Conservation (phyloP, 2,888 invertebrate genomes). For the Eudemis profundana region DNA sequence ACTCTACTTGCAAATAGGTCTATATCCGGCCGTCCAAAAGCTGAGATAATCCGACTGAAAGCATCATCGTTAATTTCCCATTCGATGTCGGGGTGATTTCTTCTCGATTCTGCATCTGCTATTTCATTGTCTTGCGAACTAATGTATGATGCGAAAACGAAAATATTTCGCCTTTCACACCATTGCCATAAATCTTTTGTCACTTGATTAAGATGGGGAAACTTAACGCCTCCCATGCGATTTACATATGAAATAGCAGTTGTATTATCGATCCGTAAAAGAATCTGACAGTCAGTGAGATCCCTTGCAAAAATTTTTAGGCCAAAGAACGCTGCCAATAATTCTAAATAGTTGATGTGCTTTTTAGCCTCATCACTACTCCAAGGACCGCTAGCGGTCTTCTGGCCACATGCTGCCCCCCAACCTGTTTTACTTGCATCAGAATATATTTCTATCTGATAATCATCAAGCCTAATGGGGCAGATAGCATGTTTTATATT, state of each 20-base stretch:
- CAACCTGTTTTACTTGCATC: slow-evolving; percentile 3
- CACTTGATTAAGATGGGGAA: neutral
- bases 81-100: no score
- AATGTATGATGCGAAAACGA: no score
- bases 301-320: slow-evolving; percentile 9
- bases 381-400: neutral
- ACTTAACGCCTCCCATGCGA: neutral
- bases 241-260: neutral
- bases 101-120: slow-evolving; percentile 18
- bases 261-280: slow-evolving; percentile 13
- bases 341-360: neutral
- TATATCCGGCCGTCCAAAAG: no score
- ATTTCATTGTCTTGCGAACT: neutral
- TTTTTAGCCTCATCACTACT: slow-evolving; percentile 1
- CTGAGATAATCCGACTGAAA: no score
- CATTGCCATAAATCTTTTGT: slow-evolving; percentile 10
- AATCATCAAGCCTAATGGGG: neutral
- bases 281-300: slow-evolving; percentile 1
- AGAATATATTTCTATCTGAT: slow-evolving; percentile 8
- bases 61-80: no score
- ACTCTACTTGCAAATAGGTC: no score
- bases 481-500: neutral
- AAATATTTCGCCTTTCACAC: slow-evolving; percentile 1
- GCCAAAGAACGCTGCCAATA: neutral
- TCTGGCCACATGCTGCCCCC: slow-evolving; percentile 5